phyloP scores from a whole-genome alignment of 2,888 invertebrate species.

The Hydrotaea diabolus region DNA sequence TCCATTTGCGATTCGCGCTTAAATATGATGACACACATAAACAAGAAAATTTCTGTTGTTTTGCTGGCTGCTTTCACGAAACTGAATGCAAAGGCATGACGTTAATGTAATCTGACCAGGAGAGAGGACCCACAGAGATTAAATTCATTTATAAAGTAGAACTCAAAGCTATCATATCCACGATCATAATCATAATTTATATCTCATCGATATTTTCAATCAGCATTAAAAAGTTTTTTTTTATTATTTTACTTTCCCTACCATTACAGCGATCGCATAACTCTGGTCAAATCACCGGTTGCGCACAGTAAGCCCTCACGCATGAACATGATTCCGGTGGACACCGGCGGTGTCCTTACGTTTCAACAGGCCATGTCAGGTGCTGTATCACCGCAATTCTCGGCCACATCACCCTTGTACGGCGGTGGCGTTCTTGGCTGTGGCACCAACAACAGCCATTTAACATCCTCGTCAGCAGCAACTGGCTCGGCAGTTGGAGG shows the following conservation, averaged over 20 bases:
- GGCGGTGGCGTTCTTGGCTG: slow-evolving; percentile 59
- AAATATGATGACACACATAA: background rate
- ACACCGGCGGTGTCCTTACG: slow-evolving; percentile 76
- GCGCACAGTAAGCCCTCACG: slow-evolving; percentile 66
- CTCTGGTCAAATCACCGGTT: slow-evolving; percentile 76
- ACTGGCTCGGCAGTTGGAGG: slow-evolving; percentile 30
- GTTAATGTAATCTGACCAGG: slow-evolving; percentile 10
- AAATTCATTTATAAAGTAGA: no score
- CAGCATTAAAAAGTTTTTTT: background rate
- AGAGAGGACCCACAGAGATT: no score
- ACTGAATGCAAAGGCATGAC: background rate
- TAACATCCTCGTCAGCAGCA: slow-evolving; percentile 53
- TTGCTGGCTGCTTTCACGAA: no score
- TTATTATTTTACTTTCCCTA: background rate
- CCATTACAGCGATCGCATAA: slow-evolving; percentile 75
- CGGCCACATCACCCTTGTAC: slow-evolving; percentile 71
- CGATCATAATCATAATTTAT: no score
- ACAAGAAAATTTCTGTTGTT: background rate
- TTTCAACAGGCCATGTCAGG: slow-evolving; percentile 80
- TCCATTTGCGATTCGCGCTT: background rate
- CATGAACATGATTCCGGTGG: slow-evolving; percentile 70
- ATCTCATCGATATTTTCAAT: no score
- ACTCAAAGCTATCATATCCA: no score
- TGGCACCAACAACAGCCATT: slow-evolving; percentile 46
- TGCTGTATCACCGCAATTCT: slow-evolving; percentile 79